These are phyloP conservation scores for Danio rerio DNA, from an alignment of 2,113 vertebrate species.

Conservation along the genomic window DNA sequence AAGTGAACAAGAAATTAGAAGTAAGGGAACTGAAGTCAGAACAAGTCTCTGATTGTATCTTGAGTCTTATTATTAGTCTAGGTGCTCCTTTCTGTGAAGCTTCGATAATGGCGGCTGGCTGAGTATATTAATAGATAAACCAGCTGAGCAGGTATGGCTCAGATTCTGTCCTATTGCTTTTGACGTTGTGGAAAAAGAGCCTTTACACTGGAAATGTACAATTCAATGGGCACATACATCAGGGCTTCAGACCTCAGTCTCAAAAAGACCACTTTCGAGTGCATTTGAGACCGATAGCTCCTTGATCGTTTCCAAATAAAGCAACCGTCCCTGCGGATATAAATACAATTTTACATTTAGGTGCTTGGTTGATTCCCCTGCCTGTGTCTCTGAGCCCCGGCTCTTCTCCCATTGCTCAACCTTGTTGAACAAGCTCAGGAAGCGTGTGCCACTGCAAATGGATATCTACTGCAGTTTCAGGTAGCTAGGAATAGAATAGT, in stretches of 20 bases:
- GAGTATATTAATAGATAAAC: constrained; percentile 41
- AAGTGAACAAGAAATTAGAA: constrained; percentile 29
- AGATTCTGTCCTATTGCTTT: constrained; percentile 52
- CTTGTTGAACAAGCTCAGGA: constrained; percentile 2
- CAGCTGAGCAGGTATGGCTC: constrained; percentile 37
- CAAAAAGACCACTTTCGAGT: background rate
- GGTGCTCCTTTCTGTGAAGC: constrained; percentile 24
- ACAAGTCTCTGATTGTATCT: constrained; percentile 6
- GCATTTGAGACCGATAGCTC: constrained; percentile 4
- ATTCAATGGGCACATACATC: constrained; percentile 33
- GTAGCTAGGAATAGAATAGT: constrained; percentile 96
- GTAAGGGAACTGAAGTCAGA: constrained; percentile 2
- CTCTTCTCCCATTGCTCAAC: background rate
- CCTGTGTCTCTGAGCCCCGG: constrained; percentile 6
- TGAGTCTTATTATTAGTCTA: constrained; percentile 31
- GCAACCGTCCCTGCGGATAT: constrained; percentile 30
- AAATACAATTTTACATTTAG: constrained; percentile 32
- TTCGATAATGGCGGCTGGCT: constrained; percentile 22
- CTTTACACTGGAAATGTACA: constrained; percentile 45
- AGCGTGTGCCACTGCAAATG: background rate
- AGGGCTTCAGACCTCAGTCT: constrained; percentile 7
- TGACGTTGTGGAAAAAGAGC: constrained; percentile 37
- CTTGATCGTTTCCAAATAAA: constrained; percentile 8
- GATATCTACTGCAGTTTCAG: constrained; percentile 86
- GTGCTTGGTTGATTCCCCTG: constrained; percentile 13